These are phyloP conservation scores for Eumeta japonica DNA, from an alignment of 1,140 invertebrate genomes.

Conservation along the genomic window DNA sequence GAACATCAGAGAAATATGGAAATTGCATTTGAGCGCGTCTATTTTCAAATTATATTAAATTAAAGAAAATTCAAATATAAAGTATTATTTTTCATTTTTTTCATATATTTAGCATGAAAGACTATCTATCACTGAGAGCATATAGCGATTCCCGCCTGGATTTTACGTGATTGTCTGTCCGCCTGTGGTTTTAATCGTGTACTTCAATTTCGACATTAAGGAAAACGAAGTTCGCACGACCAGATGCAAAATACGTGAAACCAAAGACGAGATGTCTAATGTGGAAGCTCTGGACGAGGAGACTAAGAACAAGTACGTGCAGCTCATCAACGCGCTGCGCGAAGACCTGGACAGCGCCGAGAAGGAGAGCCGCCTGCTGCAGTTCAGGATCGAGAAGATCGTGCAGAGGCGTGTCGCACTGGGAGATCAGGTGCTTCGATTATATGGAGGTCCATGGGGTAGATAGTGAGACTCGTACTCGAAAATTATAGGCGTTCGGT, in stretches of 20 bases:
- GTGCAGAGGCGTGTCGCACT: conserved; percentile 33
- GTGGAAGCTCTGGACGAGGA: conserved; percentile 38
- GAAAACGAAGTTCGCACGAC: conserved; percentile 43
- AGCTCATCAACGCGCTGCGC: conserved; percentile 35
- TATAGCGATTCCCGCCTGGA: conserved; percentile 41
- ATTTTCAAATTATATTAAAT: conserved; percentile 36
- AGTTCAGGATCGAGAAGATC: conserved; percentile 48
- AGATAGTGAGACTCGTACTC: too few species aligned
- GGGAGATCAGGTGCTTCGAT: conserved; percentile 38
- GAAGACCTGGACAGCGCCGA: conserved; percentile 32
- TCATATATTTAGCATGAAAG: conserved; percentile 41
- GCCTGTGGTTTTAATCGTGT: too few species aligned
- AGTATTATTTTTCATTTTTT: too few species aligned
- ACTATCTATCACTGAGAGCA: conserved; percentile 40
- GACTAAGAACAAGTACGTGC: conserved; percentile 26
- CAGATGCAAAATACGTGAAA: conserved; percentile 40
- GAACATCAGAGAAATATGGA: too few species aligned
- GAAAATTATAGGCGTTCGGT: too few species aligned
- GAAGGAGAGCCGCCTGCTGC: conserved; percentile 39
- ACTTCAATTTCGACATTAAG: conserved; percentile 15
- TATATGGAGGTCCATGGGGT: too few species aligned
- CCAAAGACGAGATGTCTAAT: conserved; percentile 41
- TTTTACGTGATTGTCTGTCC: conserved; percentile 17
- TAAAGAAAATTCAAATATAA: too few species aligned
- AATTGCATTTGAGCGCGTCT: too few species aligned